phyloP scores from a whole-genome alignment of 2,797 vertebrate species.

The Ctenochaetus hawaiiensis region DNA sequence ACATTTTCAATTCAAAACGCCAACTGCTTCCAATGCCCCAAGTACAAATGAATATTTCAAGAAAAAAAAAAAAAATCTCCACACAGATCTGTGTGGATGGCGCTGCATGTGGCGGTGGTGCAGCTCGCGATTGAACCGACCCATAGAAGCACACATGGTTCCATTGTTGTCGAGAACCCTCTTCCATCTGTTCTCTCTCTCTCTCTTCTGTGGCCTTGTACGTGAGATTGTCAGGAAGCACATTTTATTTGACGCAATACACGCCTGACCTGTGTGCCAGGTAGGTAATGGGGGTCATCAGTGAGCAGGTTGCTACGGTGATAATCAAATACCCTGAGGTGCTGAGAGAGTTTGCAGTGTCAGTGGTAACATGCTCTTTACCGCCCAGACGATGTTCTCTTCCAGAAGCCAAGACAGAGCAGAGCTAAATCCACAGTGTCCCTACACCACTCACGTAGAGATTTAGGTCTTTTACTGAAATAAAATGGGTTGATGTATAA shows the following conservation, averaged over 20 bases:
- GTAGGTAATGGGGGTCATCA: constrained; percentile 76
- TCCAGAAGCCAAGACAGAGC: constrained; percentile 37
- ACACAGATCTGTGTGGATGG: constrained; percentile 17
- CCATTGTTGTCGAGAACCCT: constrained; percentile 46
- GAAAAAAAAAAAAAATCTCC: constrained; percentile 3
- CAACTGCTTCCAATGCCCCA: constrained; percentile 10
- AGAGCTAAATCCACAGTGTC: background rate
- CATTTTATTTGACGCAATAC: constrained; percentile 72
- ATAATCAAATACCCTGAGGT: constrained; percentile 77
- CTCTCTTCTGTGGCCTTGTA: constrained; percentile 49
- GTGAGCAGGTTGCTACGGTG: constrained; percentile 71
- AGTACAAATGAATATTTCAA: constrained; percentile 35
- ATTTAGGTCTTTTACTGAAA: constrained; percentile 18
- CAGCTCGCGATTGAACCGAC: constrained; percentile 30
- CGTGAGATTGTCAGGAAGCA: constrained; percentile 69
- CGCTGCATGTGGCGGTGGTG: background rate
- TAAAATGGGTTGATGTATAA: background rate
- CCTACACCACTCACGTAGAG: constrained; percentile 8
- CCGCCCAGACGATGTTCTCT: constrained; percentile 61
- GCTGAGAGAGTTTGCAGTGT: constrained; percentile 58
- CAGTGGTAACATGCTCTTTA: constrained; percentile 68
- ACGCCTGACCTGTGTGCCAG: constrained; percentile 68
- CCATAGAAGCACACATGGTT: constrained; percentile 35
- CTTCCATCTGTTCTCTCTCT: constrained; percentile 4
- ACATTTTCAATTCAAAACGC: constrained; percentile 37